Conservation (phyloP, 1,140 invertebrate genomes). For the Fragariocoptes setiger region DNA sequence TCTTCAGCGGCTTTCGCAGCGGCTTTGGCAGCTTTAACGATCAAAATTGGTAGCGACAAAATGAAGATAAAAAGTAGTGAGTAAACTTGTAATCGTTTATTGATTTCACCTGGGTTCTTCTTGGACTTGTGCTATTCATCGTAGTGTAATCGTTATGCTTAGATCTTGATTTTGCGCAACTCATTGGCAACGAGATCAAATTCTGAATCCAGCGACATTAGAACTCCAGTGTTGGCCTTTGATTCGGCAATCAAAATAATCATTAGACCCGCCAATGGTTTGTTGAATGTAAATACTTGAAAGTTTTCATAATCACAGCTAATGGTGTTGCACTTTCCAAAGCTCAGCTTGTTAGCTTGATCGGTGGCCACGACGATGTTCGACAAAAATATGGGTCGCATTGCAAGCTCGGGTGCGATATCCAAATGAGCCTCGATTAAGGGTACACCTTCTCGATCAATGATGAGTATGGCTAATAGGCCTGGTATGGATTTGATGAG, state of each 20-base stretch:
- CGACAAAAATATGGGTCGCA: constrained; percentile 1
- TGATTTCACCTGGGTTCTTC: too few species aligned
- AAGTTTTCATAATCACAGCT: constrained; percentile 7
- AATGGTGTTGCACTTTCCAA: constrained; percentile 6
- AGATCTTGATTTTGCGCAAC: background rate
- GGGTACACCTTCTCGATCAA: constrained; percentile 9
- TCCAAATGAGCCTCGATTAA: constrained; percentile 6
- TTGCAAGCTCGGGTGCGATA: constrained; percentile 3
- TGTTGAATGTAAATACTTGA: constrained; percentile 9
- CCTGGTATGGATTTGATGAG: constrained; percentile 5
- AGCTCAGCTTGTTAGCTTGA: constrained; percentile 6
- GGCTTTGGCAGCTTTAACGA: background rate
- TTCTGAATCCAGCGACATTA: constrained; percentile 6
- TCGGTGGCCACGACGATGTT: constrained; percentile 3
- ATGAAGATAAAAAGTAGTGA: too few species aligned
- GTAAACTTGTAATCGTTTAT: too few species aligned
- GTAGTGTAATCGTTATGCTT: too few species aligned
- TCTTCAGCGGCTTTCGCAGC: background rate
- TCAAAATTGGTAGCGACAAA: too few species aligned
- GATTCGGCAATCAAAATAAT: constrained; percentile 6
- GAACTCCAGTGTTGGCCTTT: constrained; percentile 5
- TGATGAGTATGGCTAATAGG: constrained; percentile 9
- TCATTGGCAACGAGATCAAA: constrained; percentile 7
- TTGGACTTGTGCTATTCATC: too few species aligned
- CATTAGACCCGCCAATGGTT: constrained; percentile 3